Evolutionary conservation across 1,140 invertebrate genomes (phyloP).

Genomic region (Drosophila elegans): DNA sequence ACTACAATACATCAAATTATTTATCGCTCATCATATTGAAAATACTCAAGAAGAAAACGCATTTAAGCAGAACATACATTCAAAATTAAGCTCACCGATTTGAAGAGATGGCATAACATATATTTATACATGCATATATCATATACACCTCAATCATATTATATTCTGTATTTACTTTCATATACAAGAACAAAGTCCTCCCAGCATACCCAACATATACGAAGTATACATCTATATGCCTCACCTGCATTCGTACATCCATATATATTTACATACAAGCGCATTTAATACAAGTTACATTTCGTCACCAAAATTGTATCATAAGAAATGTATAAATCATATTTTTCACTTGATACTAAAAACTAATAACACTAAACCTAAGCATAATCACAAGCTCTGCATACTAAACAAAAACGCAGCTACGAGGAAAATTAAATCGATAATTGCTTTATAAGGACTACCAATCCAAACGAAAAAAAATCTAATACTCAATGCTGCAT

Average conservation of each 20-base stretch:
- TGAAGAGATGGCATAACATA: constrained; percentile 62
- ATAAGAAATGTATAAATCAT: constrained; percentile 59
- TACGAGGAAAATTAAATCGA: constrained; percentile 31
- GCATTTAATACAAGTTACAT: constrained; percentile 49
- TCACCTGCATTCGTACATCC: constrained; percentile 42
- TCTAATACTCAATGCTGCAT: constrained; percentile 69
- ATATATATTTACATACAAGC: constrained; percentile 53
- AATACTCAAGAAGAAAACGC: constrained; percentile 40
- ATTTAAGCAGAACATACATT: constrained; percentile 63
- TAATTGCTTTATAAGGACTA: constrained; percentile 58
- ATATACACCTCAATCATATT: constrained; percentile 48
- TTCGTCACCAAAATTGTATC: constrained; percentile 42
- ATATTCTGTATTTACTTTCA: constrained; percentile 55
- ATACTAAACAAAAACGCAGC: constrained; percentile 45
- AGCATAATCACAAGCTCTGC: constrained; percentile 47
- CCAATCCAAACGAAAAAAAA: constrained; percentile 22
- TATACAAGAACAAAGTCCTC: constrained; percentile 52
- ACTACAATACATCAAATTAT: constrained; percentile 50
- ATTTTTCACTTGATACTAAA: constrained; percentile 64
- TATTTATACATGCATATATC: constrained; percentile 63
- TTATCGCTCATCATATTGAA: constrained; percentile 57
- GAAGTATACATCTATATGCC: constrained; percentile 47
- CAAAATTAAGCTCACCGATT: constrained; percentile 78
- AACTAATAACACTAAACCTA: constrained; percentile 31
- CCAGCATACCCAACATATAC: constrained; percentile 48